A percentile compares a stretch with the other conserved stretches of the same genome.
Evolutionary conservation across 2,888 invertebrate genomes (phyloP).

Genomic region (Ganaspis brasiliensis): DNA sequence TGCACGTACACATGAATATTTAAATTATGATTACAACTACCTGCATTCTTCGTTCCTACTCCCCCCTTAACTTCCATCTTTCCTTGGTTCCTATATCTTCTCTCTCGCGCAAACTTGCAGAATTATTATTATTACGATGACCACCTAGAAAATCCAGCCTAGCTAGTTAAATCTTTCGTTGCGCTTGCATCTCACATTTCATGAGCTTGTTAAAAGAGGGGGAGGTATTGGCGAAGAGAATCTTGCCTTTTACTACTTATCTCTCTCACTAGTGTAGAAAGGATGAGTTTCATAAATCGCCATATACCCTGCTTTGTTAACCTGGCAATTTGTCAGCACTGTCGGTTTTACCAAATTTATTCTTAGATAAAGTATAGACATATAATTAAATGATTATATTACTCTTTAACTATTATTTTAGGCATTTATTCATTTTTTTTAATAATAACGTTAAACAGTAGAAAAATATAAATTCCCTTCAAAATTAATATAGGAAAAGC

Average conservation of each 20-base stretch:
- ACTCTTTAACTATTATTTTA: no score
- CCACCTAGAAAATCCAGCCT: conserved; percentile 16
- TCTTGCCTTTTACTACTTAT: conserved; percentile 27
- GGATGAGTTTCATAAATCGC: conserved; percentile 33
- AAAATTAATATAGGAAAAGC: no score
- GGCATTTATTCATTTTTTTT: no score
- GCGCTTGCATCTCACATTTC: conserved; percentile 30
- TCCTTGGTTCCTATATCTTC: conserved; percentile 27
- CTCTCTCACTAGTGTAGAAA: neutral
- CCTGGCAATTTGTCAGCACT: conserved; percentile 3
- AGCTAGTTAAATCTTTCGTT: conserved; percentile 32
- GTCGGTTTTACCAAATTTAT: neutral
- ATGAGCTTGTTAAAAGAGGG: conserved; percentile 30
- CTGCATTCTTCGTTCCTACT: conserved; percentile 51
- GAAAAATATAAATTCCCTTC: no score
- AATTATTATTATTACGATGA: conserved; percentile 45
- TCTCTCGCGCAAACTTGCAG: conserved; percentile 37
- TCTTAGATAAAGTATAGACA: no score
- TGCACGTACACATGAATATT: conserved; percentile 41
- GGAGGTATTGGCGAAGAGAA: neutral
- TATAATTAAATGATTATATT: no score
- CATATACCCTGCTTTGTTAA: conserved; percentile 23
- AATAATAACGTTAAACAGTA: no score
- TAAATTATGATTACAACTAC: conserved; percentile 47
- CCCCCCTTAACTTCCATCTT: conserved; percentile 11